Evolutionary conservation across 2,888 invertebrate species (phyloP), one percentile per base, ranked within the genome.

Genomic region (Cenopis cana): DNA sequence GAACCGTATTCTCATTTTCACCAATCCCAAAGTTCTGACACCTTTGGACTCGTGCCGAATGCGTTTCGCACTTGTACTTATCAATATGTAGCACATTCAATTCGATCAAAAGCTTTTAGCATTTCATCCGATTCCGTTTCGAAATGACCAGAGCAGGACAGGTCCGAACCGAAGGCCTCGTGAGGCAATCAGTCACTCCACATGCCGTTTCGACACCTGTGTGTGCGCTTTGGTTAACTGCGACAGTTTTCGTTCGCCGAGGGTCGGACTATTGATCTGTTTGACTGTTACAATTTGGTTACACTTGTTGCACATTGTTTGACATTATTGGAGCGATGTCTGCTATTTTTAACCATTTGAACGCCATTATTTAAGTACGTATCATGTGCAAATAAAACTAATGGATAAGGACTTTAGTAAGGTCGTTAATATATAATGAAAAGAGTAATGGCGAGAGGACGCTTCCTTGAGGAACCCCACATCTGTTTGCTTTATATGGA

Each of bases 141-240:
- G 50, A 54, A 52, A 64, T 17, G 50, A 36, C 20, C 50, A 52
- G 62, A 12, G 52, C 64, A 64, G 64, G 20, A 52, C 52, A 20
- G 52, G 64, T 64, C 36, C 54, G 64, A 9, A n/a, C 6, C 38
- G 64, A 38, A 38, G 54, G 64, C 64, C 64, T 52, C 4, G 64
- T 64, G 64, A 38, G 3, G 64, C 38, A 64, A 64, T 54, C 36
- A 38, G 64, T 64, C 64, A 62, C 20, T 52, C 33, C 33, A 29
- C n/a, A 49, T 24, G 24, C 14, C 29, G 52, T 64, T 64, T 38
- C 64, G 52, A 54, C 64, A 64, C 50, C 14, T 29, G 60, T 17
- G 17, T 50, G 20, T 20, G 55, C 29, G 29, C n/a, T 64, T 64
- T 38, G 52, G 18, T 50, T 49, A 12, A 18, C 36, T 36, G 24